These are phyloP conservation scores for Paratilapia polleni DNA, from an alignment of 2,113 vertebrate genomes.

Conservation along the genomic window DNA sequence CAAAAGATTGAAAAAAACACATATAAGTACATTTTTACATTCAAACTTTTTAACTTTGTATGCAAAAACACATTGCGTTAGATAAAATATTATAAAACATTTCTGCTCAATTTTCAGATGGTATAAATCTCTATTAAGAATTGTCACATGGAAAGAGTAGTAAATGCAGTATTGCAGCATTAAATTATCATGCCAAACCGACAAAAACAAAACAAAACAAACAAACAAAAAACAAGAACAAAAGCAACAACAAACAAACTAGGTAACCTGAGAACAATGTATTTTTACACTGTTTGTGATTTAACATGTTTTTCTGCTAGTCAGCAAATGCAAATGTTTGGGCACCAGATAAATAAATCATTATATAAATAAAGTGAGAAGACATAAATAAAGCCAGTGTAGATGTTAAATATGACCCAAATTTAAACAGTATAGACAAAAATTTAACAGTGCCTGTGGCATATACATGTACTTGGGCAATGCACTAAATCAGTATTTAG, in stretches of 20 bases:
- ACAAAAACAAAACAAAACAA: not conserved
- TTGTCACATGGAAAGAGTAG: not conserved
- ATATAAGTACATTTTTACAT: not conserved
- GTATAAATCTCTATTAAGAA: not conserved
- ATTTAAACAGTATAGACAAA: not conserved
- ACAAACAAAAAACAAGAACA: not conserved
- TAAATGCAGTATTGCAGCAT: not conserved
- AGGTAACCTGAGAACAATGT: not conserved
- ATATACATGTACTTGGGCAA: not conserved
- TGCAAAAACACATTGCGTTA: not conserved
- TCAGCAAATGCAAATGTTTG: not conserved
- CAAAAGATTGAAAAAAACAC: not conserved
- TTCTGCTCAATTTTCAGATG: not conserved
- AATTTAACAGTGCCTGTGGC: not conserved
- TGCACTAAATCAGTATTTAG: not conserved
- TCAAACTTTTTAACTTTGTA: not conserved
- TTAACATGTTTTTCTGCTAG: not conserved
- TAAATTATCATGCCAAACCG: not conserved
- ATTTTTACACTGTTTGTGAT: not conserved
- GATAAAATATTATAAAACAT: no score
- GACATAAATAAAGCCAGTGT: not conserved
- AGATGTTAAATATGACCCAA: not conserved
- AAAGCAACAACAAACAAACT: not conserved
- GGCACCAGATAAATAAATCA: not conserved
- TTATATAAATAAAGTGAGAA: not conserved